A percentile compares a stretch with the other conserved stretches of the same genome.
phyloP scores from a whole-genome alignment of 2,888 invertebrate genomes.

The Marasmarcha lunaedactyla region DNA sequence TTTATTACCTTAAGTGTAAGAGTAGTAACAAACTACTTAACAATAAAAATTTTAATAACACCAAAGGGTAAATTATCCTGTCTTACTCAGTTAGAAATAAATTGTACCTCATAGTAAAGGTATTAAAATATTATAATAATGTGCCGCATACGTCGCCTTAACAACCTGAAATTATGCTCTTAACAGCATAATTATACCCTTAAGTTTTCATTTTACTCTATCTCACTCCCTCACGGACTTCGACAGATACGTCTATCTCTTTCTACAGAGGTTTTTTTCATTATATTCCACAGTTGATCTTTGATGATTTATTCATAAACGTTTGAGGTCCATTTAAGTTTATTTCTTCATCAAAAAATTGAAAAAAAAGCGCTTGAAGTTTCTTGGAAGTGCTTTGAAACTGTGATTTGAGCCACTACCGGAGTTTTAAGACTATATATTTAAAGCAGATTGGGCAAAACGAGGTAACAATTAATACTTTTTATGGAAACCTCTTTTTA shows the following conservation, averaged over 20 bases:
- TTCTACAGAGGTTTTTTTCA: conserved; percentile 25
- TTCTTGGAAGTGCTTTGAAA: conserved; percentile 31
- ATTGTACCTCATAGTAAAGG: background rate
- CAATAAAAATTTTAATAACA: too few species aligned
- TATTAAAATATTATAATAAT: conserved; percentile 24
- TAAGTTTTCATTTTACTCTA: conserved; percentile 26
- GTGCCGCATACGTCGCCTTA: conserved; percentile 39
- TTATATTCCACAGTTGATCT: conserved; percentile 26
- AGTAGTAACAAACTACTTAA: too few species aligned
- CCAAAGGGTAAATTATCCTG: background rate
- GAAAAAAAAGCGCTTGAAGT: conserved; percentile 12
- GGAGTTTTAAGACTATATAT: conserved; percentile 26
- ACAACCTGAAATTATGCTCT: conserved; percentile 47
- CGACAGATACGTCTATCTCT: conserved; percentile 17
- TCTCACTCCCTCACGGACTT: conserved; percentile 22
- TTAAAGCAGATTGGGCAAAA: too few species aligned
- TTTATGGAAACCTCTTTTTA: too few species aligned
- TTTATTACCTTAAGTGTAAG: too few species aligned
- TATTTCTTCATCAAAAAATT: conserved; percentile 21
- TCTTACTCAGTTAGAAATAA: background rate
- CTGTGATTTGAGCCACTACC: conserved; percentile 40
- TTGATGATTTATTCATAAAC: conserved; percentile 42
- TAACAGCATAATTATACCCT: conserved; percentile 53
- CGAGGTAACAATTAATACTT: too few species aligned
- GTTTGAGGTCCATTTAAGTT: conserved; percentile 27